Evolutionary conservation across 2,113 vertebrate genomes (phyloP), one percentile per base, ranked within the genome.

Genomic region (Dicentrarchus labrax): DNA sequence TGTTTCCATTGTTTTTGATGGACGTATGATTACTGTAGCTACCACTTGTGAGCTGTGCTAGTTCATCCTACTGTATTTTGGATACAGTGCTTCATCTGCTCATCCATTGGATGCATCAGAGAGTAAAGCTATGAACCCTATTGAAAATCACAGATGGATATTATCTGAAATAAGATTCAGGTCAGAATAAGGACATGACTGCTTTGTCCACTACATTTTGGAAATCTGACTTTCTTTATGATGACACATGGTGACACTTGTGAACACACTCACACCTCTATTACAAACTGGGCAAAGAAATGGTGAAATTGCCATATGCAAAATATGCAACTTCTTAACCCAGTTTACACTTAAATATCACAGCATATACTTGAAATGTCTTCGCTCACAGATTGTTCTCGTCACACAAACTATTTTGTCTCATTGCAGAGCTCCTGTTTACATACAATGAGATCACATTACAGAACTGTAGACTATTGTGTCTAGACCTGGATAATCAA

Each of bases 111-210:
- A 92, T 95, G 92, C 90, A 92, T 94, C 93, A 94, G 91, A 92
- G 90, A 96, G 94, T 95, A 94, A 95, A 94, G 93, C 86, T 95
- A 96, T 96, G 95, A 96, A 96, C 95, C 95, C 95, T 96, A 96
- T 96, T 96, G 95, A 96, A 96, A 93, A 90, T 73, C 69, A 83
- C 90, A 89, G 84, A 91, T 67, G 78, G 85, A 91, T 78, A 89
- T 66, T 62, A 41, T 86, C 51, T 85, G 61, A 80, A 87, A 68
- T 57, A 74, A 75, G 83, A 85, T 71, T 77, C 82, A 81, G 72
- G 69, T 86, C 70, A 85, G 75, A 84, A 57, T 78, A 82, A 85
- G 73, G 83, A 84, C 72, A 75, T 51, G 22, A 69, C 47, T 57
- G 30, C 53, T 86, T 86, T 85, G 79, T 82, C 71, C 53, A 43